These are phyloP conservation scores for Mythimna loreyi DNA, from an alignment of 2,888 invertebrate species.

Conservation along the genomic window DNA sequence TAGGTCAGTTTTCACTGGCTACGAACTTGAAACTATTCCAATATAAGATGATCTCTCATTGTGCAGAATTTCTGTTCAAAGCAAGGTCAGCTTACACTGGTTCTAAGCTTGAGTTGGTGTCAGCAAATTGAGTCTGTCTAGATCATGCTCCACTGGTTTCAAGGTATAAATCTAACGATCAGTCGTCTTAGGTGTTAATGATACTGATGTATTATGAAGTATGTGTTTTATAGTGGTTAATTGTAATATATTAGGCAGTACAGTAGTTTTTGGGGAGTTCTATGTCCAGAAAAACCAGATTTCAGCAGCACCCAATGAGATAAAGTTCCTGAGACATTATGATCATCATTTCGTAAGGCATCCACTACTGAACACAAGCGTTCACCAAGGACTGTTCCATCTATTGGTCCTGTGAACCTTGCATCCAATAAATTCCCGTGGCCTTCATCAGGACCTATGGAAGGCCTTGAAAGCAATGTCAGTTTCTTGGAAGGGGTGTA, in stretches of 20 bases:
- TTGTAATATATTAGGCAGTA: background rate
- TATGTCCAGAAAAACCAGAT: background rate
- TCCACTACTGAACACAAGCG: background rate
- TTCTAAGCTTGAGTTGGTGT: background rate
- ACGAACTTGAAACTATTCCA: background rate
- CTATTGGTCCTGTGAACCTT: too few relatives aligned
- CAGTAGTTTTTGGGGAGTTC: too few relatives aligned
- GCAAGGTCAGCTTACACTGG: too few relatives aligned
- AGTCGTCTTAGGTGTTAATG: conserved; percentile 37
- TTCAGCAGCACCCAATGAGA: background rate
- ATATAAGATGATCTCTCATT: background rate
- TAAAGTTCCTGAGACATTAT: background rate
- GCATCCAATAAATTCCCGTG: too few relatives aligned
- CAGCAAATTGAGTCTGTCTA: conserved; percentile 25
- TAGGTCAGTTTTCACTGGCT: background rate
- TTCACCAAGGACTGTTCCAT: too few relatives aligned
- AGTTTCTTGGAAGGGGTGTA: too few relatives aligned
- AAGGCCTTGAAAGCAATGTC: too few relatives aligned
- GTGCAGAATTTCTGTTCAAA: too few relatives aligned
- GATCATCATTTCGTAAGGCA: background rate
- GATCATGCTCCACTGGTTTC: conserved; percentile 7
- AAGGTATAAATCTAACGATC: conserved; percentile 24
- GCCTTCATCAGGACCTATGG: too few relatives aligned
- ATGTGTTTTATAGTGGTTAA: conserved; percentile 3
- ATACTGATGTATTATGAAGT: conserved; percentile 35